Percentiles rank a stretch among this genome's conserved stretches.
phyloP scores from a whole-genome alignment of 1,140 invertebrate genomes.

The Latrodectus geometricus region DNA sequence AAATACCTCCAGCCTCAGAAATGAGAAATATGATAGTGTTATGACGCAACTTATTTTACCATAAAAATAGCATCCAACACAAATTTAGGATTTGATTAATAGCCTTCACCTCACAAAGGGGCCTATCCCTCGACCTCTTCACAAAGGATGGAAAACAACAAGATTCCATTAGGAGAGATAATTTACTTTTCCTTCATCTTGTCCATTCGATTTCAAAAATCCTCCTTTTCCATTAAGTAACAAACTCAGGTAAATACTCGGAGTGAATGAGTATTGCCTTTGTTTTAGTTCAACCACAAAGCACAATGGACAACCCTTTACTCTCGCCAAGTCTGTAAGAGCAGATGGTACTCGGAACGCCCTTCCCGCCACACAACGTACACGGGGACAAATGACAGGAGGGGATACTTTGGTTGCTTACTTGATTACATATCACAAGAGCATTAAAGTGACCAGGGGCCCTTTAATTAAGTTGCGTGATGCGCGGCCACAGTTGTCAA shows the following conservation, averaged over 20 bases:
- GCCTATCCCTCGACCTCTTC: background rate
- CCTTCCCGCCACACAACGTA: constrained; percentile 22
- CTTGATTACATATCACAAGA: constrained; percentile 38
- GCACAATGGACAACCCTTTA: constrained; percentile 47
- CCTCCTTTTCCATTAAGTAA: constrained; percentile 26
- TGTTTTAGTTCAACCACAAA: constrained; percentile 5
- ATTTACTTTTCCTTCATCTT: background rate
- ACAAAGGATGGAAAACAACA: background rate
- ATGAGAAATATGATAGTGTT: too few species aligned
- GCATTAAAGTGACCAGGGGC: constrained; percentile 33
- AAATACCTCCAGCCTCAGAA: too few species aligned
- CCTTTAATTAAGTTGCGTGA: constrained; percentile 54
- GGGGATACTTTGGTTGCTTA: constrained; percentile 36
- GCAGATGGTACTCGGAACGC: constrained; percentile 46
- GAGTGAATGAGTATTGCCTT: constrained; percentile 15
- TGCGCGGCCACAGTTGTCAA: constrained; percentile 21
- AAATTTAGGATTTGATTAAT: too few species aligned
- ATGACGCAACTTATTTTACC: too few species aligned
- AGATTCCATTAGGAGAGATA: background rate
- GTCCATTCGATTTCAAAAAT: background rate
- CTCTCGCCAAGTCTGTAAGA: constrained; percentile 13
- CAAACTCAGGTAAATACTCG: constrained; percentile 21
- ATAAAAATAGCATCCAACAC: too few species aligned
- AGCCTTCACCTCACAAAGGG: too few species aligned
- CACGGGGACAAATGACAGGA: constrained; percentile 15